These are phyloP conservation scores for Molossus molossus DNA, from an alignment of 2,797 vertebrate species.

Conservation along the genomic window DNA sequence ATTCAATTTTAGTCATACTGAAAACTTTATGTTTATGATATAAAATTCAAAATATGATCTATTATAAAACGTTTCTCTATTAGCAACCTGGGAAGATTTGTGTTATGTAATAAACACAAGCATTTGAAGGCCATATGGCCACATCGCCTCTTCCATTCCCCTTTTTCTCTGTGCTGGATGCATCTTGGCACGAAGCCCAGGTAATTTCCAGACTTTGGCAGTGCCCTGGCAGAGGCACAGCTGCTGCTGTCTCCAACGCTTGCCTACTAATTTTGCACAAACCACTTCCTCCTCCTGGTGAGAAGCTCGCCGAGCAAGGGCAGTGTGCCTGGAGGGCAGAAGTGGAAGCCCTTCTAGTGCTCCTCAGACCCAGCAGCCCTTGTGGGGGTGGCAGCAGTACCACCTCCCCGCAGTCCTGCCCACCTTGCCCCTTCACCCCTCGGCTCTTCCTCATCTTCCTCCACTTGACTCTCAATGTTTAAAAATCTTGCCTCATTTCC, in stretches of 20 bases:
- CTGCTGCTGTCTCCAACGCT: conserved; percentile 71
- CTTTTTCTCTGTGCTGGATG: conserved; percentile 28
- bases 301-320: background rate
- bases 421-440: background rate
- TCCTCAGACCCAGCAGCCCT: background rate
- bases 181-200: conserved; percentile 74
- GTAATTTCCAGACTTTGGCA: conserved; percentile 81
- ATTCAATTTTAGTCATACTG: conserved; percentile 40
- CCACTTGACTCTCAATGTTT: background rate
- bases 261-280: conserved; percentile 70
- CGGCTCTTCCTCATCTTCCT: background rate
- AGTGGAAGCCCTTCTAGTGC: background rate
- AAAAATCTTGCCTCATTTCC: background rate
- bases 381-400: background rate
- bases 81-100: background rate
- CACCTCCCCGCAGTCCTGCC: background rate
- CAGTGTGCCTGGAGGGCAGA: background rate
- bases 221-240: conserved; percentile 57
- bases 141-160: background rate
- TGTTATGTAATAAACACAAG: background rate
- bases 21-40: conserved; percentile 58
- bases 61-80: conserved; percentile 18
- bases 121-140: background rate
- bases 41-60: conserved; percentile 60
- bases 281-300: conserved; percentile 62